Evolutionary conservation across 2,113 vertebrate genomes (phyloP), one percentile per base, ranked within the genome.

Genomic region (Strix aluco): DNA sequence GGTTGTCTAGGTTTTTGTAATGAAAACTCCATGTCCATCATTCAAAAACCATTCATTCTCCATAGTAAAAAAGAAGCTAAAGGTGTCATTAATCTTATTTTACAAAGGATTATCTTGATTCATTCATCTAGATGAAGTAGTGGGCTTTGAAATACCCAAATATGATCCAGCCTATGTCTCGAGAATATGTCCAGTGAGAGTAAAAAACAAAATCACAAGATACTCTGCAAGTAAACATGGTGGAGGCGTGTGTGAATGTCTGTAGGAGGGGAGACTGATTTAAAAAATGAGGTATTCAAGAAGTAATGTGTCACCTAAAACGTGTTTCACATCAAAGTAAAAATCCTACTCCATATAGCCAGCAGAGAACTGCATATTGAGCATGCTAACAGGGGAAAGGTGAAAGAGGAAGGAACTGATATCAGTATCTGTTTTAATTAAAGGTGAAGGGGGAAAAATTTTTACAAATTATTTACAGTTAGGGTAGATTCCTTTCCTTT

Each of bases 301-400:
- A 38, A 83, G 29, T 25, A 83, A 90, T 3, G 6, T 84, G 44
- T 71, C 65, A 91, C 62, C 36, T 67, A 91, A 81, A 94, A 88
- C 0, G 0, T 74, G 59, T 63, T 84, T 55, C 30, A 49, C 1
- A 11, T 72, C 78, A 65, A 90, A 91, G 49, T 38, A 83, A 92
- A 88, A 92, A 73, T 42, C 11, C 51, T 65, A 20, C 34, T n/a
- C 54, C 44, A 44, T 21, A 46, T 18, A 81, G 57, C 7, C 51
- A 75, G 62, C 49, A 71, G 32, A 90, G 15, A 66, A 44, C 13
- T 83, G 42, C 18, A 40, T n/a, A 47, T 11, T 42, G 55, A 79
- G 32, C 23, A 55, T 20, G 20, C 4, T 14, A 34, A 59, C 0
- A 3, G 38, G 0, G 34, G 15, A 54, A 49, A 79, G 14, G 58